These are phyloP conservation scores for Phrynocephalus versicolor DNA, from an alignment of 2,113 vertebrate genomes.

Conservation along the genomic window DNA sequence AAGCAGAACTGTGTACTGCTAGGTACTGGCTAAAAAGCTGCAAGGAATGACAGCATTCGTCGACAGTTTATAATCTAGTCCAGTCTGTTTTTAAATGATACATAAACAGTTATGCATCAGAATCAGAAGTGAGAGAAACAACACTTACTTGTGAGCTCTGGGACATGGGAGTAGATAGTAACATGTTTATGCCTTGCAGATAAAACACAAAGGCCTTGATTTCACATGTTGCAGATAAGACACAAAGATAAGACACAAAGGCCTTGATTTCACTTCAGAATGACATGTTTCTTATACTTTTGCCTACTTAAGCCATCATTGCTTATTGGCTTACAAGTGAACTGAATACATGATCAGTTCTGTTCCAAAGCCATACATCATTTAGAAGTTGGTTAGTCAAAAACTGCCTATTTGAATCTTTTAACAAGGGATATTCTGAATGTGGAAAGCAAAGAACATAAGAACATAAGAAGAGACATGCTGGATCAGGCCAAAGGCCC, in stretches of 20 bases:
- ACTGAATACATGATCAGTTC: conserved; percentile 14
- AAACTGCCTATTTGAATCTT: background rate
- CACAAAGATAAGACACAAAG: background rate
- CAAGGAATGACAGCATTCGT: conserved; percentile 25
- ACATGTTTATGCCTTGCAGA: conserved; percentile 11
- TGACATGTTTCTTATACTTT: conserved; percentile 29
- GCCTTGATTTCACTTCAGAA: conserved; percentile 28
- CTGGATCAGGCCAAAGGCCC: too few relatives aligned
- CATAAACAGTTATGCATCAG: conserved; percentile 41
- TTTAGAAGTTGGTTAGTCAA: background rate
- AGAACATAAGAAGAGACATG: too few relatives aligned
- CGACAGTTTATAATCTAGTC: conserved; percentile 31
- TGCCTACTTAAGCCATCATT: background rate
- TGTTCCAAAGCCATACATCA: background rate
- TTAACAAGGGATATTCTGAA: background rate
- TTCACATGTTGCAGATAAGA: conserved; percentile 37
- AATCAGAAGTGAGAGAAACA: conserved; percentile 23
- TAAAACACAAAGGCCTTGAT: conserved; percentile 1
- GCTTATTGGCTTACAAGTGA: conserved; percentile 20
- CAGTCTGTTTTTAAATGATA: conserved; percentile 19
- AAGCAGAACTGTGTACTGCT: conserved; percentile 35
- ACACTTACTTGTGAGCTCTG: conserved; percentile 3
- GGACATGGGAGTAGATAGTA: conserved; percentile 16
- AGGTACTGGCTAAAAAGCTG: conserved; percentile 13
- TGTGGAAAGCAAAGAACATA: too few relatives aligned